Conservation (phyloP, 1,140 invertebrate species). For the Hormaphis cornu region DNA sequence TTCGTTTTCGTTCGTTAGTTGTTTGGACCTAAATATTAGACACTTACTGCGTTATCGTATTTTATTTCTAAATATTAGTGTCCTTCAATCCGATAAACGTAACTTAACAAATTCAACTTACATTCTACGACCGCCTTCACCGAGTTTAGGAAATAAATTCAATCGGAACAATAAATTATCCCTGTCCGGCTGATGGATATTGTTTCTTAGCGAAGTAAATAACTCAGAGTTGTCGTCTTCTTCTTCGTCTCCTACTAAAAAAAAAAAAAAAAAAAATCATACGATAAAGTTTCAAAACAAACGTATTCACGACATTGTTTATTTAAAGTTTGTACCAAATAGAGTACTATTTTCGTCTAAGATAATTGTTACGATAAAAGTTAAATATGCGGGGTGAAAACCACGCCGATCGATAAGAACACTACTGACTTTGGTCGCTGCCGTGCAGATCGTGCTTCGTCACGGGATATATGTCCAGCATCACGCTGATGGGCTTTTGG, state of each 20-base stretch:
- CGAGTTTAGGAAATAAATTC: conserved; percentile 15
- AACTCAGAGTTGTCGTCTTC: background rate
- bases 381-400: too few relatives aligned
- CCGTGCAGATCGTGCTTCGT: background rate
- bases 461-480: conserved; percentile 10
- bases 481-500: conserved; percentile 3
- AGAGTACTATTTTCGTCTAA: too few relatives aligned
- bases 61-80: too few relatives aligned
- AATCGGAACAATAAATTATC: conserved; percentile 3
- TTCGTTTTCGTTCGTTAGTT: background rate
- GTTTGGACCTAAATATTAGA: background rate
- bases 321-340: background rate
- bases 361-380: too few relatives aligned
- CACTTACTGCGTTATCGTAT: too few relatives aligned
- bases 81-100: too few relatives aligned
- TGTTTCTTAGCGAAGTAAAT: background rate
- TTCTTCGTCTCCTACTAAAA: background rate
- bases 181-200: background rate
- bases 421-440: background rate
- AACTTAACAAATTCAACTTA: background rate
- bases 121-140: background rate
- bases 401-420: too few relatives aligned
- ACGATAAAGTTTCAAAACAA: too few relatives aligned
- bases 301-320: too few relatives aligned
- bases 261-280: background rate